Evolutionary conservation across 2,113 vertebrate species (phyloP).

Genomic region (Plotosus lineatus): DNA sequence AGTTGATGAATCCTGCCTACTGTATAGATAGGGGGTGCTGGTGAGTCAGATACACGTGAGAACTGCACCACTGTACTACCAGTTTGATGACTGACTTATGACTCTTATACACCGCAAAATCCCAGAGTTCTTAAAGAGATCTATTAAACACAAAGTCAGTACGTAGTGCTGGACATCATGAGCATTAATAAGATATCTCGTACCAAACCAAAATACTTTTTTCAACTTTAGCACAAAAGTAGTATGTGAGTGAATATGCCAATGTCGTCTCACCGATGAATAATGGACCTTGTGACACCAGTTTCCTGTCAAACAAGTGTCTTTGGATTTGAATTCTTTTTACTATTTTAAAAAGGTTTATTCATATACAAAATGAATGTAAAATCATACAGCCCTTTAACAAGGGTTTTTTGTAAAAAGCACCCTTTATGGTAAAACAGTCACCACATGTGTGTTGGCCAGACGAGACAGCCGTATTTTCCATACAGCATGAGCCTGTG

Average conservation of each 20-base stretch:
- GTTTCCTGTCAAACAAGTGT: neutral
- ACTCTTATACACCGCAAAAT: too few species aligned
- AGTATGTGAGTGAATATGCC: neutral
- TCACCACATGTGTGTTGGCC: conserved; percentile 39
- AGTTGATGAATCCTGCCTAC: neutral
- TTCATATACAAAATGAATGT: neutral
- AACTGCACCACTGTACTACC: neutral
- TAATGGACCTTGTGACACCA: neutral
- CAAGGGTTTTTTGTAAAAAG: neutral
- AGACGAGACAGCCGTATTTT: conserved; percentile 47
- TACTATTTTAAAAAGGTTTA: conserved; percentile 2
- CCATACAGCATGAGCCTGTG: conserved; percentile 53
- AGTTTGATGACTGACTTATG: neutral
- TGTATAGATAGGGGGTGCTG: conserved; percentile 29
- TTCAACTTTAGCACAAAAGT: neutral
- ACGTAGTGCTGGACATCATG: neutral
- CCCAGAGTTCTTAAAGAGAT: conserved; percentile 1
- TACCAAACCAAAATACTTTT: neutral
- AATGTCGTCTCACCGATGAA: neutral
- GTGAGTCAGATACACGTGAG: neutral
- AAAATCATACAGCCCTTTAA: conserved; percentile 1
- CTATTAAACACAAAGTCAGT: neutral
- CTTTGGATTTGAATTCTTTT: neutral
- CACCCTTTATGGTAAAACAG: conserved; percentile 30
- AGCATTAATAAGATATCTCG: neutral